A percentile compares a stretch with the other conserved stretches of the same genome.
Conservation (phyloP, 2,797 vertebrate species). For the Xerus rutilus region DNA sequence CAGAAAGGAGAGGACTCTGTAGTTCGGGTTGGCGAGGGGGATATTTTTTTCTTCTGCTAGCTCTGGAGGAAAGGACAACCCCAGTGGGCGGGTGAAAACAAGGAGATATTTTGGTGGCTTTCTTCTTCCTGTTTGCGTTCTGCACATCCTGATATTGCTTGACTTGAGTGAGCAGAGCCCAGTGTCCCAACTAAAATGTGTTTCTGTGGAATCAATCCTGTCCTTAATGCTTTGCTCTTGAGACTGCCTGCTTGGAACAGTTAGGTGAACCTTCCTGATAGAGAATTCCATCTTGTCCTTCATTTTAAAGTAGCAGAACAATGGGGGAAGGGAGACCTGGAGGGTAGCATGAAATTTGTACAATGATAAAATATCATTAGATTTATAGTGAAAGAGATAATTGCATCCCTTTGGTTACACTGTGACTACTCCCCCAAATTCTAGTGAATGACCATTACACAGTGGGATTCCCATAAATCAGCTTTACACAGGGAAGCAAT, state of each 20-base stretch:
- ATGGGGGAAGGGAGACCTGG: background rate
- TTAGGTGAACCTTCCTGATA: background rate
- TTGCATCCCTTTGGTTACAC: slow-evolving; percentile 7
- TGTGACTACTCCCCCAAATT: slow-evolving; percentile 53
- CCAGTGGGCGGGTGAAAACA: slow-evolving; percentile 74
- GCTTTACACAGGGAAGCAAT: slow-evolving; percentile 76
- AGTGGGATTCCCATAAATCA: slow-evolving; percentile 60
- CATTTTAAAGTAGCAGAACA: slow-evolving; percentile 6
- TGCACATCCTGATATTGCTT: slow-evolving; percentile 66
- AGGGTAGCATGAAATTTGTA: background rate
- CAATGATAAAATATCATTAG: slow-evolving; percentile 18
- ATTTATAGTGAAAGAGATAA: slow-evolving; percentile 57
- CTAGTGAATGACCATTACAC: slow-evolving; percentile 60
- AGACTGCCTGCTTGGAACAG: background rate
- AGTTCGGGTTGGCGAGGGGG: slow-evolving; percentile 43
- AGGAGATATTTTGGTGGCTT: slow-evolving; percentile 76
- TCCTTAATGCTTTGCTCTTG: background rate
- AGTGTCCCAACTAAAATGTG: background rate
- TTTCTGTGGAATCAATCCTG: background rate
- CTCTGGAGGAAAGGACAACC: slow-evolving; percentile 80
- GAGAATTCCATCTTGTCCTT: background rate
- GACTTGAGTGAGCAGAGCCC: background rate
- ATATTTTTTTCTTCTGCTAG: slow-evolving; percentile 21
- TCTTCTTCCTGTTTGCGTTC: slow-evolving; percentile 79
- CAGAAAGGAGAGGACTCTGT: slow-evolving; percentile 77